Evolutionary conservation across 2,113 vertebrate genomes (phyloP), one percentile per base, ranked within the genome.

Genomic region (Nymphicus hollandicus): DNA sequence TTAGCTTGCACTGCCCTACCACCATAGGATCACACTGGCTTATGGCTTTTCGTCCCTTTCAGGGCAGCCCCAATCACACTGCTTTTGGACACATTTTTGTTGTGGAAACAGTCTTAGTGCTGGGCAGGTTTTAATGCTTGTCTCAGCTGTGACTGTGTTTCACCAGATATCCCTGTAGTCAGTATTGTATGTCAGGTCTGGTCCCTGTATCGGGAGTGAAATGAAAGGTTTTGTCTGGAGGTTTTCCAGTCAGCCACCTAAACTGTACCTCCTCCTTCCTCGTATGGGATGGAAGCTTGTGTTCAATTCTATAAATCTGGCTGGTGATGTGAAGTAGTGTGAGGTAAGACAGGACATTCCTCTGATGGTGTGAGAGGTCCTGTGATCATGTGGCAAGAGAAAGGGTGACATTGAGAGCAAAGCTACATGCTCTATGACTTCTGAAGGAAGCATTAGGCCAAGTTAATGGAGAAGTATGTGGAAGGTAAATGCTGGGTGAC

Each of bases 11-110:
- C 19, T 61, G 23, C 13, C 7, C 31, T 56, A 4, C 2, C 10
- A 13, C 3, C 13, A 14, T 39, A 23, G 37, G 28, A 11, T 58
- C n/a, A 23, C 18, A 8, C 20, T 78, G n/a, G 7, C 25, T 77
- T 3, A 4, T 24, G 33, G 12, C 39, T 79, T 49, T 78, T 37
- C 13, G 53, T 66, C 22, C 19, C 9, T 63, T 7, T 16, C 29
- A 43, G 29, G 23, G 27, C 55, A 74, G 50, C 37, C 31, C 17
- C 0, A 70, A 0, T 39, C 2, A 7, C 29, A 11, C 28, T 79
- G 28, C 27, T 81, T 63, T 73, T 50, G 35, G 70, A 35, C 44
- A 33, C 7, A 3, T 49, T 78, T 91, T 89, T 55, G 2, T 79
- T 60, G 17, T 55, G 63, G 82, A 76, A 88, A 61, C 9, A 56